Evolutionary conservation across 1,140 invertebrate genomes (phyloP), one percentile per base, ranked within the genome.

Genomic region (Papilio glaucus): DNA sequence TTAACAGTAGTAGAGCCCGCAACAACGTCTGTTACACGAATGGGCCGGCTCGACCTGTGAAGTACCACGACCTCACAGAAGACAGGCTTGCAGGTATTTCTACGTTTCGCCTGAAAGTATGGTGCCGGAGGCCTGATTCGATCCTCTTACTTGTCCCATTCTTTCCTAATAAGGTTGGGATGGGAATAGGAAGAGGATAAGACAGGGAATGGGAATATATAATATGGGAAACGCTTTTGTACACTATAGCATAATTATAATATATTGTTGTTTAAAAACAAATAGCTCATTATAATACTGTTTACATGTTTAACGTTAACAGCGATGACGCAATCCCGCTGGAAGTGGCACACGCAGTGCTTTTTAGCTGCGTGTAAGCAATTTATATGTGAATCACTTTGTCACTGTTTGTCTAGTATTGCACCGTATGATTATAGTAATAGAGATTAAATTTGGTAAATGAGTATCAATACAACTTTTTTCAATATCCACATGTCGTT

Each of bases 361-460:
- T 68, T 68, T 68, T 68, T 65, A 15, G 15, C 37, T 8, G 1
- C 41, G 41, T 18, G 8, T n/a, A 26, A 26, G 39, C 21, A 45
- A 68, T 68, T 68, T 29, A 68, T 63, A 37, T 41, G 38, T 67
- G 63, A 68, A 42, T 68, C 65, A 68, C 41, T 63, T 41, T 57
- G 49, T 57, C 49, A 57, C 9, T 24, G 7, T 53, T 24, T 24
- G 21, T 26, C 49, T 24, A 26, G 24, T 12, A 49, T 26, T 26
- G 24, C 9, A 57, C 49, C 12, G 18, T 57, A 57, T 57, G 24
- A 4, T 26, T 0, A 24, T 57, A 57, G 1, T 0, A 2, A 57
- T 57, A 57, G 49, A 57, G 49, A 24, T 26, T 57, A 57, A 26
- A 24, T 26, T 57, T 9, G 49, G 18, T 13, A 12, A 26, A 12